phyloP scores from a whole-genome alignment of 2,113 vertebrate species.

The Dromas ardeola region DNA sequence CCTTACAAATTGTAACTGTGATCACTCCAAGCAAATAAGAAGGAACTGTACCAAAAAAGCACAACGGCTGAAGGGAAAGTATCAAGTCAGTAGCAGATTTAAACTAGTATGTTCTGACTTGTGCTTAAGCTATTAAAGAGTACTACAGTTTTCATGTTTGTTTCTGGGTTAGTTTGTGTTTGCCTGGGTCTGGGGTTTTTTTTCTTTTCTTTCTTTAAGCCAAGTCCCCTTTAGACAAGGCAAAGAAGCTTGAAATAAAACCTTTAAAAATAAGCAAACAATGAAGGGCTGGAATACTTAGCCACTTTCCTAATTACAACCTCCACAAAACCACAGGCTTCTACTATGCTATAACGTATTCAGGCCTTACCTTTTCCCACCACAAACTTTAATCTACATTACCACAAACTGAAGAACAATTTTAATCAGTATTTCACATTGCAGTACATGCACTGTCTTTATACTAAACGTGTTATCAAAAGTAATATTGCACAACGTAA shows the following conservation, averaged over 20 bases:
- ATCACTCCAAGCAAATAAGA: neutral
- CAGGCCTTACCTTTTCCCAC: neutral
- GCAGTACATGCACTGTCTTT: neutral
- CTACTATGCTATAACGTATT: neutral
- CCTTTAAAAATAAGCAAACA: neutral
- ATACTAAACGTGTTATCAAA: fast-evolving
- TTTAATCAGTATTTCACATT: neutral
- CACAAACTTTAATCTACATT: neutral
- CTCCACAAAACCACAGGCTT: neutral
- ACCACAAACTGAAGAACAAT: neutral
- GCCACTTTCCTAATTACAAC: neutral
- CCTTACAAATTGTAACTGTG: neutral
- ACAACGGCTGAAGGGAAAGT: neutral
- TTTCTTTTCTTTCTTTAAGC: neutral
- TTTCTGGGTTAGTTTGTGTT: neutral
- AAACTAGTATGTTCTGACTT: neutral
- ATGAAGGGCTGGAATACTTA: neutral
- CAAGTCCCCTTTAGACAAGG: neutral
- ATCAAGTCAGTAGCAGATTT: neutral
- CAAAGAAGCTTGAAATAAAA: neutral
- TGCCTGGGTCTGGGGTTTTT: too few species aligned
- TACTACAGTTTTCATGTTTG: neutral
- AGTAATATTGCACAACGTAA: neutral
- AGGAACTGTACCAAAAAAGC: neutral
- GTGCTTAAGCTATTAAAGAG: neutral